A percentile compares a stretch with the other conserved stretches of the same genome.
These are phyloP conservation scores for Dascyllus trimaculatus DNA, from an alignment of 2,113 vertebrate species.

Conservation along the genomic window DNA sequence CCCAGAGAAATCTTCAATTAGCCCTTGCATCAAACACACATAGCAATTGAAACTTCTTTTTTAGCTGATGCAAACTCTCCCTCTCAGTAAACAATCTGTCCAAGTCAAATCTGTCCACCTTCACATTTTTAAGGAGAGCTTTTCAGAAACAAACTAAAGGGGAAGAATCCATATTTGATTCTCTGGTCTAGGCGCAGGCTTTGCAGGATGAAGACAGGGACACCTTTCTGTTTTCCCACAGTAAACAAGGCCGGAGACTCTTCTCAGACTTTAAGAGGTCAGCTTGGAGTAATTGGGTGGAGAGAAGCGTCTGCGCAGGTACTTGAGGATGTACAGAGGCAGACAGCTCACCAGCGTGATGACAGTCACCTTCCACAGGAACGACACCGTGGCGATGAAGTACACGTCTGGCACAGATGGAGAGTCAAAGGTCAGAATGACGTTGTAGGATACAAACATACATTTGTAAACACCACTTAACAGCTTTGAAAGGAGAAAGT, in stretches of 20 bases:
- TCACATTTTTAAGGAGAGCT: neutral
- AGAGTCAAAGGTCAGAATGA: neutral
- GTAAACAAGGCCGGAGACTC: constrained; percentile 15
- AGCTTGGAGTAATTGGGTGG: constrained; percentile 98
- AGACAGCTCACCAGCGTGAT: constrained; percentile 98
- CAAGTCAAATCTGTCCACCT: neutral
- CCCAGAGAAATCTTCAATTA: constrained; percentile 1
- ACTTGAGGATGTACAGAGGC: constrained; percentile 98
- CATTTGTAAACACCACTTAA: neutral
- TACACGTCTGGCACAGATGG: constrained; percentile 89
- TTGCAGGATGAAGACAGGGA: constrained; percentile 25
- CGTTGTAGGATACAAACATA: neutral
- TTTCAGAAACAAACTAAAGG: constrained; percentile 50
- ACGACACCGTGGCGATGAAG: constrained; percentile 95
- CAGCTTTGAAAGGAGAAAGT: too few species aligned
- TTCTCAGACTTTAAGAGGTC: constrained; percentile 86
- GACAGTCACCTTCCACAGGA: constrained; percentile 97
- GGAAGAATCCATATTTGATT: constrained; percentile 24
- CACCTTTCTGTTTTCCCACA: neutral
- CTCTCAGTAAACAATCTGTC: constrained; percentile 24
- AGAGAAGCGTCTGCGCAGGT: constrained; percentile 95
- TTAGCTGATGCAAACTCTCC: neutral
- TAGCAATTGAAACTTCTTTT: constrained; percentile 18
- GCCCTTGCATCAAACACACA: constrained; percentile 53
- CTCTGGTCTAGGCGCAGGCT: constrained; percentile 31